A percentile compares a stretch with the other conserved stretches of the same genome.
Evolutionary conservation across 2,888 invertebrate genomes (phyloP).

Genomic region (Agelastica alni): DNA sequence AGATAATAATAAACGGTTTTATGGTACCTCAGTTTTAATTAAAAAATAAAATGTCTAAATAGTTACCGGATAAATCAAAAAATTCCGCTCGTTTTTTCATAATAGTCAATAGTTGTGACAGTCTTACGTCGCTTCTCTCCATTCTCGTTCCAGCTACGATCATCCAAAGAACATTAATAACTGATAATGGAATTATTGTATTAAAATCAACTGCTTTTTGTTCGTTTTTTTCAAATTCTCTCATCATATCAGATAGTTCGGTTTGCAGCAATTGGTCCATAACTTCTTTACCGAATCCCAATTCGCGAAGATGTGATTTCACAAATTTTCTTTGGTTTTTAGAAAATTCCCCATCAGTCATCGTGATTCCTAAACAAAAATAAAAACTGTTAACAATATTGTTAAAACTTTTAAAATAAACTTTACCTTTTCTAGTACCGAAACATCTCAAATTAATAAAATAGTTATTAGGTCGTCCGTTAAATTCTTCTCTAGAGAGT

Average conservation of each 20-base stretch:
- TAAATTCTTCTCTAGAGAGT: too few species aligned
- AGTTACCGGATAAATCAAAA: too few species aligned
- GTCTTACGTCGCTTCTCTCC: background rate
- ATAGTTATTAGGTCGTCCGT: too few species aligned
- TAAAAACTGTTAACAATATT: too few species aligned
- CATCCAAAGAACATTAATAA: constrained; percentile 3
- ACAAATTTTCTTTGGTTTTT: constrained; percentile 11
- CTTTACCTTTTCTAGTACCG: too few species aligned
- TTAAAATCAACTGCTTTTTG: background rate
- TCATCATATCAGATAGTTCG: background rate
- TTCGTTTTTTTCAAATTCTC: background rate
- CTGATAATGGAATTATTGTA: background rate
- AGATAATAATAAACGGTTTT: too few species aligned
- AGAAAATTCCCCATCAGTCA: constrained; percentile 5
- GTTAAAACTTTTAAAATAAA: too few species aligned
- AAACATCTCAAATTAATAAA: too few species aligned
- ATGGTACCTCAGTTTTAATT: too few species aligned
- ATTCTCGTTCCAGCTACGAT: background rate
- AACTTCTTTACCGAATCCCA: constrained; percentile 5
- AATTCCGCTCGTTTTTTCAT: background rate
- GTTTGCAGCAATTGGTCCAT: background rate
- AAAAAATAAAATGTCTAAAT: too few species aligned
- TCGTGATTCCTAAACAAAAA: constrained; percentile 5
- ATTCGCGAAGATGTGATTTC: background rate
- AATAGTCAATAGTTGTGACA: background rate